phyloP scores from a whole-genome alignment of 2,888 invertebrate species.

The Escarpia spicata region DNA sequence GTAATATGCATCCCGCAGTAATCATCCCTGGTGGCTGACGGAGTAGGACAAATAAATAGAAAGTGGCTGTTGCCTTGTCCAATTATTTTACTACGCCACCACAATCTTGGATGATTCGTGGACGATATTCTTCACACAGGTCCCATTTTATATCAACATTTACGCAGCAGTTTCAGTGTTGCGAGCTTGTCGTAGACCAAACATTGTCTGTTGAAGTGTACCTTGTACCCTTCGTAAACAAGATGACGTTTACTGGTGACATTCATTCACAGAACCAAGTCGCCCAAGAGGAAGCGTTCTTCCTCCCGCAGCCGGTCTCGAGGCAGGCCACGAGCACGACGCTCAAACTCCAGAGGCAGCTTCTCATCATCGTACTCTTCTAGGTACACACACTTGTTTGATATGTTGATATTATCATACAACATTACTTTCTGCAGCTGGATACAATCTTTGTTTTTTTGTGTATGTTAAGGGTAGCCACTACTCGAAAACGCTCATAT shows the following conservation, averaged over 20 bases:
- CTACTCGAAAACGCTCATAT: no score
- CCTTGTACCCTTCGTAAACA: background rate
- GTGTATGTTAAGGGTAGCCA: no score
- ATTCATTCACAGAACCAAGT: slow-evolving; percentile 54
- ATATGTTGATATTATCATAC: no score
- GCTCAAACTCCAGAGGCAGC: slow-evolving; percentile 70
- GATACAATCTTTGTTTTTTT: no score
- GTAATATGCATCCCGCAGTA: no score
- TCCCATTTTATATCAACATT: no score
- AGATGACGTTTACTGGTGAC: background rate
- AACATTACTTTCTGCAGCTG: no score
- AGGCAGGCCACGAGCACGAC: slow-evolving; percentile 63
- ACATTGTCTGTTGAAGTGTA: background rate
- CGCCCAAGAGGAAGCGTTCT: slow-evolving; percentile 53
- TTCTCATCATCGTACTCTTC: slow-evolving; percentile 34
- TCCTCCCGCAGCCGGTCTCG: slow-evolving; percentile 68
- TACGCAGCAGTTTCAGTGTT: no score
- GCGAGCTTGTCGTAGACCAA: no score
- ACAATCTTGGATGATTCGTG: background rate
- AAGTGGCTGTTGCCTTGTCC: background rate
- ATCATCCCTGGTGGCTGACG: background rate
- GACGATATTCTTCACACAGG: no score
- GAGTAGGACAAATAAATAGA: background rate
- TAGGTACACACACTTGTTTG: slow-evolving; percentile 20
- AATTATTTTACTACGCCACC: background rate